phyloP scores from a whole-genome alignment of 2,888 invertebrate species.

The Pachliopta kotzebuea region DNA sequence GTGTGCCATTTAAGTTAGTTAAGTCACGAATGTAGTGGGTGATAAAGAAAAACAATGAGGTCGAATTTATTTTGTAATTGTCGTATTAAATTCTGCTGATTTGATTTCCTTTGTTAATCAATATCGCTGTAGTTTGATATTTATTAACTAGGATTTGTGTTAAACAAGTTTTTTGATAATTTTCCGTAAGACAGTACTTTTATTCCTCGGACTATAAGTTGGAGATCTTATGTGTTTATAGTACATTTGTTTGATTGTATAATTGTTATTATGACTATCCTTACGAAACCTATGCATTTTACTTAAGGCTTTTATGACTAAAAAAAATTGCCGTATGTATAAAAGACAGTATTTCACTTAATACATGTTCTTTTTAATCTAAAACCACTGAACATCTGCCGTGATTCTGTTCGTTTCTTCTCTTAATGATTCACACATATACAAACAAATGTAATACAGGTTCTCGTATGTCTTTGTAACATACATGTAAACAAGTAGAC shows the following conservation, averaged over 20 bases:
- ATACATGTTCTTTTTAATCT: background rate
- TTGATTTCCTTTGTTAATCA: background rate
- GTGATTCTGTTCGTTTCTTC: background rate
- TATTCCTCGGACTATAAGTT: too few relatives aligned
- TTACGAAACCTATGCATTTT: too few relatives aligned
- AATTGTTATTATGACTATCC: too few relatives aligned
- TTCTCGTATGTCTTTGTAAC: constrained; percentile 23
- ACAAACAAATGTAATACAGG: constrained; percentile 31
- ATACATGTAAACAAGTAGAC: constrained; percentile 43
- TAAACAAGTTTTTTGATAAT: background rate
- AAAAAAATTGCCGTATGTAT: too few relatives aligned
- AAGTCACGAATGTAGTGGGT: constrained; percentile 8
- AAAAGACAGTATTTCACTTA: too few relatives aligned
- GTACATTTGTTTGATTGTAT: too few relatives aligned
- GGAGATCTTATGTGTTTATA: too few relatives aligned
- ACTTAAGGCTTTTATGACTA: too few relatives aligned
- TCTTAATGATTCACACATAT: constrained; percentile 28
- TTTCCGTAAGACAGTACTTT: background rate
- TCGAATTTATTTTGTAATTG: background rate
- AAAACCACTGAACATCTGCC: background rate
- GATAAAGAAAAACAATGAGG: background rate
- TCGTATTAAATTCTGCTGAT: background rate
- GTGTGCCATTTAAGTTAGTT: too few relatives aligned
- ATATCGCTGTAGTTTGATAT: background rate
- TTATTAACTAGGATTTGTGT: background rate